These are phyloP conservation scores for Micrastur ruficollis DNA, from an alignment of 2,797 vertebrate species.

Conservation along the genomic window DNA sequence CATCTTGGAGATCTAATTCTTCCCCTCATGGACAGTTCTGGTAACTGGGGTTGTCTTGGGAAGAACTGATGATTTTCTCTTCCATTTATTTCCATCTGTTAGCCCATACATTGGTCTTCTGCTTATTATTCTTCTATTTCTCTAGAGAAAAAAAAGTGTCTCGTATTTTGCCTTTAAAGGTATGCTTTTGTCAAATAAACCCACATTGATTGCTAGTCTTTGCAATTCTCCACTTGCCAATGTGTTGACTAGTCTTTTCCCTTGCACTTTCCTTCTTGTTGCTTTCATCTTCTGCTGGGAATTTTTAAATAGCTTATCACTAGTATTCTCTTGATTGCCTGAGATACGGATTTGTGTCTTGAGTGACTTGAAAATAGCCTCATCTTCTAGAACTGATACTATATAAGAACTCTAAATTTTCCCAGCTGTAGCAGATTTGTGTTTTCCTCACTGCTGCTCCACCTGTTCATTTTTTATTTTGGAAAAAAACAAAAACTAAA, in stretches of 20 bases:
- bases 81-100: background rate
- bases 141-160: background rate
- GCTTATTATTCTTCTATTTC: background rate
- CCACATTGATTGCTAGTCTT: background rate
- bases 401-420: background rate
- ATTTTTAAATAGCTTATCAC: background rate
- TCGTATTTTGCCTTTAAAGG: background rate
- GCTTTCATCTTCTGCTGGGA: background rate
- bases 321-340: background rate
- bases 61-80: background rate
- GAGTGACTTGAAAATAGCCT: background rate
- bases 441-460: background rate
- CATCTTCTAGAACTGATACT: background rate
- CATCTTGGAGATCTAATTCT: background rate
- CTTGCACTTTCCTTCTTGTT: background rate
- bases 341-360: background rate
- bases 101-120: background rate
- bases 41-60: background rate
- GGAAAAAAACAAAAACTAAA: rapidly evolving
- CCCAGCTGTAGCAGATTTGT: background rate
- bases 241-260: background rate
- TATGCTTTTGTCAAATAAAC: background rate
- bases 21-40: background rate
- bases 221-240: background rate
- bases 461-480: background rate